Evolutionary conservation across 2,797 vertebrate genomes (phyloP), one percentile per base, ranked within the genome.

Genomic region (Tympanoctomys barrerae): DNA sequence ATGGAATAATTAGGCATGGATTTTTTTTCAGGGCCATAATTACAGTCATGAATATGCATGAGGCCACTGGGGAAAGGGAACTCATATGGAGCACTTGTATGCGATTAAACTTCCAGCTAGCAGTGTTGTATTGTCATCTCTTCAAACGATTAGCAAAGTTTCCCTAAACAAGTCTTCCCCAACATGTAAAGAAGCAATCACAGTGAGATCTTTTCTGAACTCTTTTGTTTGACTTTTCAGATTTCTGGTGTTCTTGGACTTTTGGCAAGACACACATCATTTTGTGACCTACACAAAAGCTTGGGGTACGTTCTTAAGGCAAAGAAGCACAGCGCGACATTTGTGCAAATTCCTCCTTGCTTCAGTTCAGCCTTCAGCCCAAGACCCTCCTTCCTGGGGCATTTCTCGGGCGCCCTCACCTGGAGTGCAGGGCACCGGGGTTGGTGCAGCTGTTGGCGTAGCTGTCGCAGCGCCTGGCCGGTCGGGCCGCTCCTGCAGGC

Each of bases 21-120:
- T 94, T 98, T 98, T 97, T 98, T 98, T 98, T 97, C 96, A 96
- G 98, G 94, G 94, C 98, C 95, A 71, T 99, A 98, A 99, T 98
- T 98, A 98, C 89, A 89, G 87, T 97, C 98, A 98, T 99, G 98
- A 99, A 99, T 99, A 99, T 98, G 98, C 96, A 99, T 98, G 98
- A 98, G 96, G 87, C 98, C 94, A 79, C 94, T 98, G 98, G 97
- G 97, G 97, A 98, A 87, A 98, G 96, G 96, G 31, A 97, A 98
- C 94, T 83, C 98, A 96, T 93, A 97, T 96, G 97, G 97, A 98
- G 98, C 98, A 98, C 96, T 97, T 98, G 97, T 98, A 97, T 98
- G 98, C 98, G 98, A 99, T 99, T 99, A 98, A 98, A 98, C 98
- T 98, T 98, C 97, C 96, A 98, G 97, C 97, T 97, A 92, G 97